A percentile compares a stretch with the other conserved stretches of the same genome.
phyloP scores from a whole-genome alignment of 2,888 invertebrate genomes.

The Tetranychus piercei region DNA sequence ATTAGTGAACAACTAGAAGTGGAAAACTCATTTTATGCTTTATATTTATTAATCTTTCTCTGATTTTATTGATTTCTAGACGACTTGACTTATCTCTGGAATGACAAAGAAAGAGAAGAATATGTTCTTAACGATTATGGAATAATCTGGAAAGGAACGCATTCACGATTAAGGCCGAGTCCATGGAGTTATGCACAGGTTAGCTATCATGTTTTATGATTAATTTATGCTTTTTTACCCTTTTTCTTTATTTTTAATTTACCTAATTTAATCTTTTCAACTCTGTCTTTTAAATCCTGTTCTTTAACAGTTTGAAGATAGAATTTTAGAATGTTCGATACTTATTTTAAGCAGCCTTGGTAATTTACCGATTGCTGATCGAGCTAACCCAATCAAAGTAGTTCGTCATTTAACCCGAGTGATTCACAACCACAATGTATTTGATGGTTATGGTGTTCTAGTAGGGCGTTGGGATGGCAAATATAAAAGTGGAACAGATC shows the following conservation, averaged over 20 bases:
- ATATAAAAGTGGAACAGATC: conserved; percentile 31
- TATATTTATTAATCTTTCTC: neutral
- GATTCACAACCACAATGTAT: conserved; percentile 22
- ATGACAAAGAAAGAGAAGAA: conserved; percentile 23
- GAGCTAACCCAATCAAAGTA: conserved; percentile 27
- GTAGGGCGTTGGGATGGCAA: conserved; percentile 31
- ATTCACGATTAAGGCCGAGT: conserved; percentile 23
- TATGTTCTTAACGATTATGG: conserved; percentile 27
- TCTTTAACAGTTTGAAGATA: conserved; percentile 30
- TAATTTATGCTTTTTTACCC: neutral
- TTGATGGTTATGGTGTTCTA: conserved; percentile 21
- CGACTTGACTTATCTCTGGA: neutral
- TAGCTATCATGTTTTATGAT: neutral
- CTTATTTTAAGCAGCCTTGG: conserved; percentile 28
- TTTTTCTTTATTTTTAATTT: neutral
- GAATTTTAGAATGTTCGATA: conserved; percentile 30
- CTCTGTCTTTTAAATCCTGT: conserved; percentile 7
- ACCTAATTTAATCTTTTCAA: neutral
- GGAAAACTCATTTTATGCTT: neutral
- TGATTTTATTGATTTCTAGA: neutral
- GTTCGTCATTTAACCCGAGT: conserved; percentile 26
- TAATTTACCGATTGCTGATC: conserved; percentile 21
- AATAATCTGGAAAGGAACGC: conserved; percentile 27
- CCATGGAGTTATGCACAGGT: conserved; percentile 28
- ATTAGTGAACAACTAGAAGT: no score